A percentile compares a stretch with the other conserved stretches of the same genome.
phyloP scores from a whole-genome alignment of 2,797 vertebrate genomes.

The Tapera naevia region DNA sequence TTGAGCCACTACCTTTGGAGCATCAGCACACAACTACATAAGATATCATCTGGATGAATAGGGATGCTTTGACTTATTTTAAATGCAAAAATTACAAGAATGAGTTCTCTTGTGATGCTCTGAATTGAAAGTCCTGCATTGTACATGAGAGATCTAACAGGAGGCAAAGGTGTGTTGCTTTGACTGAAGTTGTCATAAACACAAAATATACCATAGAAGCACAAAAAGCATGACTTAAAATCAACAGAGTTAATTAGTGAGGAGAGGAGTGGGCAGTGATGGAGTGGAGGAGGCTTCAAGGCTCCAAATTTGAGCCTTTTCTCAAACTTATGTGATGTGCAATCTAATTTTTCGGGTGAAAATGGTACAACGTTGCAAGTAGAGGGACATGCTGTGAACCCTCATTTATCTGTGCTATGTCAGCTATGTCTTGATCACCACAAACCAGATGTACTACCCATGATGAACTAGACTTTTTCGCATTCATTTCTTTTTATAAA shows the following conservation, averaged over 20 bases:
- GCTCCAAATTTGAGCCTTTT: background rate
- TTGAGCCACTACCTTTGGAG: background rate
- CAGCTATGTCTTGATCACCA: background rate
- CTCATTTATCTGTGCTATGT: background rate
- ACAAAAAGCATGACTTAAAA: background rate
- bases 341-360: background rate
- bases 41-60: fast-evolving
- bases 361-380: background rate
- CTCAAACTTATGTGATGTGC: background rate
- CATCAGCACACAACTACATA: background rate
- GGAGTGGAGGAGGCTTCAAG: background rate
- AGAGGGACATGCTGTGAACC: fast-evolving
- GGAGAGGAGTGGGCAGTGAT: background rate
- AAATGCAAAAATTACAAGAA: background rate
- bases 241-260: background rate
- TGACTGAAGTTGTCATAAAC: background rate
- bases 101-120: background rate
- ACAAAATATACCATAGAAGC: background rate
- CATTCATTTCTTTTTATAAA: background rate
- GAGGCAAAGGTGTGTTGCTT: background rate
- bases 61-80: background rate
- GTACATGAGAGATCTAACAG: background rate
- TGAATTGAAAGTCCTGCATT: background rate
- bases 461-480: background rate
- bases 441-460: background rate